Evolutionary conservation across 2,888 invertebrate genomes (phyloP).

Genomic region (Tupiocoris notatus): DNA sequence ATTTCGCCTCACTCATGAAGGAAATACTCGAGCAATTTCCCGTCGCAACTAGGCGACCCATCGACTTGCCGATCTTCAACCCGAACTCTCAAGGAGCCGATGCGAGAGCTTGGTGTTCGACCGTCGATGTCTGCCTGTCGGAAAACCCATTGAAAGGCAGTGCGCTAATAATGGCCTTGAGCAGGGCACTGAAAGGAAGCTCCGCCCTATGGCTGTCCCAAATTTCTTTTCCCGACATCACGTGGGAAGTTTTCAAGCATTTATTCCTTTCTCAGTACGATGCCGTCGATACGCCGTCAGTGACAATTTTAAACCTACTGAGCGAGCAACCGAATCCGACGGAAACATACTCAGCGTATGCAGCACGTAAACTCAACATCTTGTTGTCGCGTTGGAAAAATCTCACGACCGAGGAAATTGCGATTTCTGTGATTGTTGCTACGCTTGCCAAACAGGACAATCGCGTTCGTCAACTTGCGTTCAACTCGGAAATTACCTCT

Average conservation of each 20-base stretch:
- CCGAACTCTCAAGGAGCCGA: not conserved
- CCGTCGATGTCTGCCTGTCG: not conserved
- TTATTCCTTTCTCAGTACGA: not conserved
- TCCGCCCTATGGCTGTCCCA: not conserved
- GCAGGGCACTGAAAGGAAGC: not conserved
- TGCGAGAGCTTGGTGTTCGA: not conserved
- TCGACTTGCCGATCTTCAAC: not conserved
- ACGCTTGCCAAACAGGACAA: not conserved
- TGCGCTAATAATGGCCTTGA: not conserved
- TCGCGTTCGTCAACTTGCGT: not conserved
- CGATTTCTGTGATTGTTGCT: not conserved
- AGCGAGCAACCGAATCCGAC: not conserved
- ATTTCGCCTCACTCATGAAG: not conserved
- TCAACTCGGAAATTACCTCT: not conserved
- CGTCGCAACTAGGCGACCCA: not conserved
- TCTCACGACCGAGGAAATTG: not conserved
- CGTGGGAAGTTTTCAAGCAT: not conserved
- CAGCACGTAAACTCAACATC: not conserved
- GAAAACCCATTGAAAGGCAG: not conserved
- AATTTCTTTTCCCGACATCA: not conserved
- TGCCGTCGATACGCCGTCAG: not conserved
- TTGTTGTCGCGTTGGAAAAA: not conserved
- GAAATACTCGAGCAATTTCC: not conserved
- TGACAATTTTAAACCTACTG: not conserved
- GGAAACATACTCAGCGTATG: not conserved